phyloP scores from a whole-genome alignment of 2,888 invertebrate genomes.

The Tiliacea aurago region DNA sequence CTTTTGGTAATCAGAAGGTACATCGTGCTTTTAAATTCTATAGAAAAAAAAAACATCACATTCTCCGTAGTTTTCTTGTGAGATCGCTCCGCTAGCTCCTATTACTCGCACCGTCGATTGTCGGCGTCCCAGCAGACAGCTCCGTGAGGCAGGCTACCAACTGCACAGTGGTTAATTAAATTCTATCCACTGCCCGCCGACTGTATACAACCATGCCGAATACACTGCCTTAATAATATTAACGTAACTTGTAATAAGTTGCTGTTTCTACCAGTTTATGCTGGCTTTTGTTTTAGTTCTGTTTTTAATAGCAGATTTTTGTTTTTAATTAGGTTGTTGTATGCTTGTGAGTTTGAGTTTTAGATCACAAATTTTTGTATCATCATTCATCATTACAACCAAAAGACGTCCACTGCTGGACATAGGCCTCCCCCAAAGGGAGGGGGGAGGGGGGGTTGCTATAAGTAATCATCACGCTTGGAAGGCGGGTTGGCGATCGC shows the following conservation, averaged over 20 bases:
- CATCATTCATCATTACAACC: too few relatives aligned
- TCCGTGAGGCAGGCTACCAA: conserved; percentile 73
- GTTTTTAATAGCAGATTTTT: conserved; percentile 45
- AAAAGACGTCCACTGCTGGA: too few relatives aligned
- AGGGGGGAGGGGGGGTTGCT: too few relatives aligned
- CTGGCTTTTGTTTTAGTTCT: conserved; percentile 41
- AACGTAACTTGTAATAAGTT: conserved; percentile 71
- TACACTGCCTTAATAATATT: conserved; percentile 77
- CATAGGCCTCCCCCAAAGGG: too few relatives aligned
- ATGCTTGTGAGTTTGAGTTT: not conserved
- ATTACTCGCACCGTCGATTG: conserved; percentile 53
- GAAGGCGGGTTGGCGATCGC: too few relatives aligned
- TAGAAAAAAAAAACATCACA: too few relatives aligned
- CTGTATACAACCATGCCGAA: conserved; percentile 81
- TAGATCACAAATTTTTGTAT: not conserved
- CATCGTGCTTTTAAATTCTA: too few relatives aligned
- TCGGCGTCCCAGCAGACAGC: conserved; percentile 78
- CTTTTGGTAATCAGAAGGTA: too few relatives aligned
- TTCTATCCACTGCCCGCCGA: conserved; percentile 80
- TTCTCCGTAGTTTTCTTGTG: too few relatives aligned
- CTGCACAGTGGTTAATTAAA: conserved; percentile 86
- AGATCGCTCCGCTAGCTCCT: conserved; percentile 37
- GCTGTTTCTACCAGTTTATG: conserved; percentile 52
- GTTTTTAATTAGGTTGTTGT: conserved; percentile 34
- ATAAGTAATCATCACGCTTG: too few relatives aligned